These are phyloP conservation scores for Drosophila trichaetosa DNA, from an alignment of 2,888 invertebrate genomes.

Conservation along the genomic window DNA sequence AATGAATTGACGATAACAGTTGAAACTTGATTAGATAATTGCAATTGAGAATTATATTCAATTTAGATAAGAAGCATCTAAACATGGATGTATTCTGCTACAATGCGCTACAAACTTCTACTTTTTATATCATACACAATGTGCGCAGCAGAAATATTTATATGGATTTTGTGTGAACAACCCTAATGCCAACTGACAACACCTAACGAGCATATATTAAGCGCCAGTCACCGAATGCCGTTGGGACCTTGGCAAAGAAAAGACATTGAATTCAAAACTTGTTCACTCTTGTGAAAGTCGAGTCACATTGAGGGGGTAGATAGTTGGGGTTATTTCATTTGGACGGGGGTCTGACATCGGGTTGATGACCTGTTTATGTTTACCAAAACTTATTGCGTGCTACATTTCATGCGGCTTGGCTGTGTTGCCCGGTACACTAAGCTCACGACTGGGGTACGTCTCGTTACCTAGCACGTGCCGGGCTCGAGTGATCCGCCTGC, in stretches of 20 bases:
- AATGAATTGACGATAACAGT: neutral
- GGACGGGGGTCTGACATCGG: conserved; percentile 36
- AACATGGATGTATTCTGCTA: neutral
- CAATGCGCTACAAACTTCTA: neutral
- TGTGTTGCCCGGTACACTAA: conserved; percentile 18
- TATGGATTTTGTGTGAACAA: conserved; percentile 16
- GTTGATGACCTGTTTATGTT: conserved; percentile 69
- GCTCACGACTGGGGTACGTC: conserved; percentile 38
- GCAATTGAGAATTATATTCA: neutral
- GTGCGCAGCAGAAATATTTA: neutral
- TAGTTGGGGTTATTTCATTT: neutral
- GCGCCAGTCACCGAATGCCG: conserved; percentile 29
- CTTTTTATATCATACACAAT: neutral
- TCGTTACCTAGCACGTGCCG: conserved; percentile 48
- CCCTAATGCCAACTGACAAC: conserved; percentile 37
- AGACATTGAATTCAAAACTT: conserved; percentile 63
- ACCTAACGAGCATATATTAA: conserved; percentile 39
- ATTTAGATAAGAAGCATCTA: too few relatives aligned
- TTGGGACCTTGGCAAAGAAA: conserved; percentile 63
- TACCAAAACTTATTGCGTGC: conserved; percentile 63
- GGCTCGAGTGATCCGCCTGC: neutral
- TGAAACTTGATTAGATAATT: neutral
- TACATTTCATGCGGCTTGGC: conserved; percentile 31
- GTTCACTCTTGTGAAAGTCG: conserved; percentile 10
- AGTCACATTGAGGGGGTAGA: neutral